These are phyloP conservation scores for Melolontha melolontha DNA, from an alignment of 2,888 invertebrate genomes.

Conservation along the genomic window DNA sequence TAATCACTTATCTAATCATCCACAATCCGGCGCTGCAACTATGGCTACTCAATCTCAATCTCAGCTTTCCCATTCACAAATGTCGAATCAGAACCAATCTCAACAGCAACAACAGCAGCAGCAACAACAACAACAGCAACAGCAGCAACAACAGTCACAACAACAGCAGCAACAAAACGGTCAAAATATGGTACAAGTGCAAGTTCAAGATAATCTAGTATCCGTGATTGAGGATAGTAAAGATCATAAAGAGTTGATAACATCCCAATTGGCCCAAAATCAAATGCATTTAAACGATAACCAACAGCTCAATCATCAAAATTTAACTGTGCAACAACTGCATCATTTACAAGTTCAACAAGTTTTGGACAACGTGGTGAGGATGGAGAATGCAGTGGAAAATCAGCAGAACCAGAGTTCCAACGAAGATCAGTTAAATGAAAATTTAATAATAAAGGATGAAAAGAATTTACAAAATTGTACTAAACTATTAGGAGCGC, in stretches of 20 bases:
- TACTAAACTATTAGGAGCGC: slow-evolving; percentile 64
- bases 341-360: slow-evolving; percentile 71
- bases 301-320: slow-evolving; percentile 66
- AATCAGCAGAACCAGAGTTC: slow-evolving; percentile 69
- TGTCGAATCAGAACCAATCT: slow-evolving; percentile 30
- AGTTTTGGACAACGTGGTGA: slow-evolving; percentile 66
- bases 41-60: slow-evolving; percentile 61
- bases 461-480: slow-evolving; percentile 71
- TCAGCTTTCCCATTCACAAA: slow-evolving; percentile 59
- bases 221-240: slow-evolving; percentile 64
- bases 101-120: slow-evolving; percentile 53
- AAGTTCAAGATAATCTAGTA: slow-evolving; percentile 65
- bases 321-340: slow-evolving; percentile 61
- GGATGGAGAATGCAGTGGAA: slow-evolving; percentile 64
- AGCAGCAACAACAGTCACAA: slow-evolving; percentile 58
- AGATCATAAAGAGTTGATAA: slow-evolving; percentile 62
- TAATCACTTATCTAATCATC: slow-evolving; percentile 46
- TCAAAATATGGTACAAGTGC: slow-evolving; percentile 64
- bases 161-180: slow-evolving; percentile 57
- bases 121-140: slow-evolving; percentile 50
- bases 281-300: slow-evolving; percentile 67
- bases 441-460: slow-evolving; percentile 66
- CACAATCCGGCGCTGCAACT: slow-evolving; percentile 52
- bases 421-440: slow-evolving; percentile 65
- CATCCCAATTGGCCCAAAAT: slow-evolving; percentile 59